These are phyloP conservation scores for Furcula furcula DNA, from an alignment of 2,888 invertebrate species.

Conservation along the genomic window DNA sequence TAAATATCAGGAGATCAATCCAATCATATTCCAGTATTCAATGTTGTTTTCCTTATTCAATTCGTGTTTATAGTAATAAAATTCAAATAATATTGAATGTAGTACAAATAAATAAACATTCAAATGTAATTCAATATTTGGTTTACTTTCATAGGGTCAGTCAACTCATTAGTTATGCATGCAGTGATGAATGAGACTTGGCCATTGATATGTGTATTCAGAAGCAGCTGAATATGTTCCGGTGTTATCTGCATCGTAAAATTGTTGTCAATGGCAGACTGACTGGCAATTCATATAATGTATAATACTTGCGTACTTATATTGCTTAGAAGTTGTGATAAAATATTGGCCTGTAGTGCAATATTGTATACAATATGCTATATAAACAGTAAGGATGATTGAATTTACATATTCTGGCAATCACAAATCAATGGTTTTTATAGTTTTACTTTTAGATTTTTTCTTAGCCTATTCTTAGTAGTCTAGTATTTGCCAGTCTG, in stretches of 20 bases:
- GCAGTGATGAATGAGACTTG: slow-evolving; percentile 52
- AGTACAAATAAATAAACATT: slow-evolving; percentile 10
- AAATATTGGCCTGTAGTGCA: no score
- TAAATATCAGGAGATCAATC: slow-evolving; percentile 15
- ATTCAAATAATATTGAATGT: slow-evolving; percentile 7
- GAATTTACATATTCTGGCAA: no score
- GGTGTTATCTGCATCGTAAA: slow-evolving; percentile 49
- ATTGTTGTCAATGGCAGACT: slow-evolving; percentile 39
- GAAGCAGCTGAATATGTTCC: slow-evolving; percentile 39
- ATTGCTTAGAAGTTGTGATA: no score
- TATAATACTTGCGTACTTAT: no score
- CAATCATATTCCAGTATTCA: slow-evolving; percentile 3
- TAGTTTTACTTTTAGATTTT: no score
- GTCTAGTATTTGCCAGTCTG: no score
- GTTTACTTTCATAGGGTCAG: slow-evolving; percentile 27
- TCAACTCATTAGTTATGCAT: slow-evolving; percentile 64
- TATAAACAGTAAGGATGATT: no score
- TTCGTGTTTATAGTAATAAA: background rate
- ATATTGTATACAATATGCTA: no score
- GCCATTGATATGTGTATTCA: slow-evolving; percentile 49
- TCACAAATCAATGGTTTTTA: no score
- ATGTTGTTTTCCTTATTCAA: background rate
- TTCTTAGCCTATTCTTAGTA: no score
- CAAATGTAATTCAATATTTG: slow-evolving; percentile 11
- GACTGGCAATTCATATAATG: slow-evolving; percentile 22